Evolutionary conservation across 2,113 vertebrate species (phyloP).

Genomic region (Zosterops lateralis): DNA sequence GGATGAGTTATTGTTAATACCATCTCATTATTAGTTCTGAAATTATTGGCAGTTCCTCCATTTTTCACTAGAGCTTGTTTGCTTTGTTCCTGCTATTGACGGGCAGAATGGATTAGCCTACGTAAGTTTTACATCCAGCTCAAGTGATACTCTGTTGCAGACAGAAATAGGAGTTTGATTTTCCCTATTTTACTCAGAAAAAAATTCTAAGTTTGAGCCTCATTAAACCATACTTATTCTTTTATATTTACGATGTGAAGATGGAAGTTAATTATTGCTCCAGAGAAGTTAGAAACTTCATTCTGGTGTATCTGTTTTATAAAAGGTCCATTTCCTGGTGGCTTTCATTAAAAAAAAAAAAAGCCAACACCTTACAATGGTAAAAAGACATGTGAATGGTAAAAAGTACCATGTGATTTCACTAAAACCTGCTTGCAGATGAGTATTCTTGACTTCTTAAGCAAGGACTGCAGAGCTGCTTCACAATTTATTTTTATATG

Average conservation of each 20-base stretch:
- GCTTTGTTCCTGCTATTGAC: neutral
- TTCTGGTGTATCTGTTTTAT: neutral
- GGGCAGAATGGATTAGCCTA: neutral
- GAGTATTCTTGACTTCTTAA: neutral
- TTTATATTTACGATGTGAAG: neutral
- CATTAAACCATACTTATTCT: neutral
- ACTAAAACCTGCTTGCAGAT: neutral
- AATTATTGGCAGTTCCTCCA: neutral
- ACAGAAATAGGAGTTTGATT: neutral
- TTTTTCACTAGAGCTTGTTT: neutral
- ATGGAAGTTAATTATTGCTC: neutral
- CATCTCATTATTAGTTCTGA: neutral
- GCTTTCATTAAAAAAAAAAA: neutral
- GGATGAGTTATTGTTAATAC: neutral
- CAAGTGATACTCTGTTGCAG: neutral
- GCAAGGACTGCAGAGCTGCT: rapidly evolving
- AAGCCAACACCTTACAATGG: rapidly evolving
- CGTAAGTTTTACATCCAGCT: neutral
- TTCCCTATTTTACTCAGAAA: neutral
- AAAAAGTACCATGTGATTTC: neutral
- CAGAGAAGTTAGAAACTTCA: neutral
- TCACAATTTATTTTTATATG: neutral
- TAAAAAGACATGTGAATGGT: neutral
- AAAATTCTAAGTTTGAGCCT: neutral
- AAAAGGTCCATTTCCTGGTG: neutral